These are phyloP conservation scores for Mustela nigripes DNA, from an alignment of 2,113 vertebrate genomes.

Conservation along the genomic window DNA sequence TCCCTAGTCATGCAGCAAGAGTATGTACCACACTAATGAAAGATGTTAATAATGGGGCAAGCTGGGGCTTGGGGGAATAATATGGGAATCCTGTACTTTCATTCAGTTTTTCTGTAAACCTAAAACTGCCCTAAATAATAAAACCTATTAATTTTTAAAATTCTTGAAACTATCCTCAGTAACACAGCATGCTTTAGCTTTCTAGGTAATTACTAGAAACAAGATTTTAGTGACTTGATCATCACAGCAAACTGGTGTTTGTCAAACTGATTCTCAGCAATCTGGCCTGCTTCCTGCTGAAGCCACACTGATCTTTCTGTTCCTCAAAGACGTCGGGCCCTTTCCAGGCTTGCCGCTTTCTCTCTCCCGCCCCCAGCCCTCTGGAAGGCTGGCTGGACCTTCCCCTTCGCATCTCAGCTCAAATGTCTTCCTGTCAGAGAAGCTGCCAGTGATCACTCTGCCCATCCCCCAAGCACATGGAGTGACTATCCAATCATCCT, in stretches of 20 bases:
- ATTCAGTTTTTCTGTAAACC: background rate
- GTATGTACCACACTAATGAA: background rate
- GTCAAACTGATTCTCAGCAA: background rate
- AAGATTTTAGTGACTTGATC: background rate
- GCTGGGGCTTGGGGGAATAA: no score
- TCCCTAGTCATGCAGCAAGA: background rate
- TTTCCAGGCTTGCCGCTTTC: background rate
- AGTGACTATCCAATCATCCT: background rate
- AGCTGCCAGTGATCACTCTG: background rate
- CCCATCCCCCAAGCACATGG: background rate
- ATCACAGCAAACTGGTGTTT: background rate
- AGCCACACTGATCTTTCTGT: background rate
- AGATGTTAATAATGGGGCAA: background rate
- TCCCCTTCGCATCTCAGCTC: background rate
- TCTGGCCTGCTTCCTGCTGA: background rate
- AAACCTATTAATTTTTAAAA: background rate
- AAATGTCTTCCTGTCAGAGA: background rate
- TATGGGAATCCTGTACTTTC: background rate
- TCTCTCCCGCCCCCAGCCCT: no score
- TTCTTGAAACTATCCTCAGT: background rate
- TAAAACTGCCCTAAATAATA: background rate
- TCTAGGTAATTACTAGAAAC: constrained; percentile 31
- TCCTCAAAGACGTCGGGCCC: background rate
- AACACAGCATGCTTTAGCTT: background rate
- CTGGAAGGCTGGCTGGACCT: background rate